Conservation (phyloP, 2,888 invertebrate species). For the Drosophila colorata region DNA sequence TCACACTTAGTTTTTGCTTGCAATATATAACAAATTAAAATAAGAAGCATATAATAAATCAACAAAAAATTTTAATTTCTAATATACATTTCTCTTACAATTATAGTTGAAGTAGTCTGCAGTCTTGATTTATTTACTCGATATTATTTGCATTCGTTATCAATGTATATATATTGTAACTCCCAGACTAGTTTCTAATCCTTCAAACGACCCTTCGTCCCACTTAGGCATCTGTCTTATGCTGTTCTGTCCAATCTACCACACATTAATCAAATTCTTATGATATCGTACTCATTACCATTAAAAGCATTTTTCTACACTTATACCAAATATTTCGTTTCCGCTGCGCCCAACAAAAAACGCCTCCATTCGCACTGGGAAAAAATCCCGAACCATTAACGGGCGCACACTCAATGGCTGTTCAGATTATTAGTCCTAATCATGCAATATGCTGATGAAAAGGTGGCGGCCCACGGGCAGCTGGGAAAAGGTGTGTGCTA, state of each 20-base stretch:
- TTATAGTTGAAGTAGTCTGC: too few species aligned
- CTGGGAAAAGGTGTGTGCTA: constrained; percentile 60
- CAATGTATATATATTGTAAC: neutral
- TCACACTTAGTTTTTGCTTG: too few species aligned
- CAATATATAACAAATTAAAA: too few species aligned
- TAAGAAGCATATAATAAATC: too few species aligned
- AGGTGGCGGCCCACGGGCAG: constrained; percentile 25
- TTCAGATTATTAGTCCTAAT: constrained; percentile 67
- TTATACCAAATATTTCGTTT: constrained; percentile 33
- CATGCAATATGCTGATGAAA: constrained; percentile 66
- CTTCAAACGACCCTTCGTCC: neutral
- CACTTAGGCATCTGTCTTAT: constrained; percentile 16
- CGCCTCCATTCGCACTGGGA: constrained; percentile 30
- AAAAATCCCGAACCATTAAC: constrained; percentile 53
- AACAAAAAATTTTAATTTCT: too few species aligned
- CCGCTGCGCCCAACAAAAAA: constrained; percentile 38
- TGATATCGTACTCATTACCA: constrained; percentile 37
- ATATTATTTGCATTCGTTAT: neutral
- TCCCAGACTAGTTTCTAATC: neutral
- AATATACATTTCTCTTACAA: too few species aligned
- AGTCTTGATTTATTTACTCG: too few species aligned
- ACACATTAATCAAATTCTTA: constrained; percentile 58
- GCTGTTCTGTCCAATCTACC: constrained; percentile 50
- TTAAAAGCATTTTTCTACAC: constrained; percentile 53
- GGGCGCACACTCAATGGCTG: constrained; percentile 55